Evolutionary conservation across 2,113 vertebrate species (phyloP), one percentile per base, ranked within the genome.

Genomic region (Callopanchax toddi): DNA sequence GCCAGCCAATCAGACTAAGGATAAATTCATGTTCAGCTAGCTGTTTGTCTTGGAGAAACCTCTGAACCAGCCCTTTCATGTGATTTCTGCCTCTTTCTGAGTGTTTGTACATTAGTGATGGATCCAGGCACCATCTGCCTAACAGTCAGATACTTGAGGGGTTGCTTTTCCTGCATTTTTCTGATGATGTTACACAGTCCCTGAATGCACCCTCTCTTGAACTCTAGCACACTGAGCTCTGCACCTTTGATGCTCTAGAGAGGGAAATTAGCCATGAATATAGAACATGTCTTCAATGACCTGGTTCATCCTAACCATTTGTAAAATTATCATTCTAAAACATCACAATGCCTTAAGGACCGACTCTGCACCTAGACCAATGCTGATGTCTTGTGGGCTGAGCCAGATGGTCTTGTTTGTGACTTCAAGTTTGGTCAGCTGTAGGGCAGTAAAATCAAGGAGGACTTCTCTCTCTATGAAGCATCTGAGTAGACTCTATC

Each of bases 11-110:
- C 18, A 46, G 44, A 11, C 22, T 46, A 20, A 21, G 6, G 18
- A 46, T 22, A 22, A 21, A 46, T 21, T 46, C 6, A 46, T 46
- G 44, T 22, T 22, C 20, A 22, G 18, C 2, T 11, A 46, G 44
- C n/a, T 46, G 44, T 22, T 46, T 46, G 18, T 46, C 44, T 20
- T 46, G 44, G 18, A 46, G 44, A 46, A 46, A 46, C 44, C 44
- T 46, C 44, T 46, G 44, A 46, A 46, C 44, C 18, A 46, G 44
- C 7, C 44, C 44, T 46, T 46, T 46, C 44, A 21, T 46, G 3
- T 46, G 18, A 1, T 22, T 46, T 20, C 20, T 46, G 44, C 44
- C 21, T 22, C 44, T 22, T 21, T 22, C 44, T 46, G 44, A 9
- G 10, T 46, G 18, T 46, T 20, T 46, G 44, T 21, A 21, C 10